Evolutionary conservation across 2,797 vertebrate species (phyloP).

Genomic region (Kryptopterus vitreolus): DNA sequence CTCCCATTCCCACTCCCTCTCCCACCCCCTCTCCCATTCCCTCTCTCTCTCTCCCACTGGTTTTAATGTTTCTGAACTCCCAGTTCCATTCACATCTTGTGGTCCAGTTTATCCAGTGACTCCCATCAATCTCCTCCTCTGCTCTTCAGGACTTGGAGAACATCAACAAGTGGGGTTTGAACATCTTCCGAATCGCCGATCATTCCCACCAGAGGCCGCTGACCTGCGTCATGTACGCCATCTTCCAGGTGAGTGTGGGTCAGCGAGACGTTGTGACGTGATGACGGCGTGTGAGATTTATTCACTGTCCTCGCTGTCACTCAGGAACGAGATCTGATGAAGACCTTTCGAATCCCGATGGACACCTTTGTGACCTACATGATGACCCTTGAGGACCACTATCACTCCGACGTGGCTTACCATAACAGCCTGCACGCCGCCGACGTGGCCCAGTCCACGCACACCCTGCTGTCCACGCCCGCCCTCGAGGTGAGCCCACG

Average conservation of each 20-base stretch:
- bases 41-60: too few relatives aligned
- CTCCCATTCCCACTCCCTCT: too few relatives aligned
- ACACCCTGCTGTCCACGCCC: conserved; percentile 93
- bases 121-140: conserved; percentile 7
- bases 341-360: conserved; percentile 93
- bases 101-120: background rate
- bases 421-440: conserved; percentile 98
- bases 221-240: conserved; percentile 95
- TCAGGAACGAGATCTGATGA: conserved; percentile 94
- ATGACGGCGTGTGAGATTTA: background rate
- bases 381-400: conserved; percentile 97
- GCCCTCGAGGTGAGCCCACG: conserved; percentile 90
- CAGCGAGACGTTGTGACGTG: too few relatives aligned
- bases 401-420: conserved; percentile 92
- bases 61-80: too few relatives aligned
- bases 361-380: conserved; percentile 96
- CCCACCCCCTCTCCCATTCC: too few relatives aligned
- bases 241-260: conserved; percentile 88
- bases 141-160: conserved; percentile 87
- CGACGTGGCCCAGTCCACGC: conserved; percentile 94
- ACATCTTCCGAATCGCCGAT: conserved; percentile 92
- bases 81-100: background rate
- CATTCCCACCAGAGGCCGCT: conserved; percentile 92
- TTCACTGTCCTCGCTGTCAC: background rate
- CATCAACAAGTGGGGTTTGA: conserved; percentile 96